A percentile compares a stretch with the other conserved stretches of the same genome.
phyloP scores from a whole-genome alignment of 2,797 vertebrate genomes.

The Mastacembelus armatus region DNA sequence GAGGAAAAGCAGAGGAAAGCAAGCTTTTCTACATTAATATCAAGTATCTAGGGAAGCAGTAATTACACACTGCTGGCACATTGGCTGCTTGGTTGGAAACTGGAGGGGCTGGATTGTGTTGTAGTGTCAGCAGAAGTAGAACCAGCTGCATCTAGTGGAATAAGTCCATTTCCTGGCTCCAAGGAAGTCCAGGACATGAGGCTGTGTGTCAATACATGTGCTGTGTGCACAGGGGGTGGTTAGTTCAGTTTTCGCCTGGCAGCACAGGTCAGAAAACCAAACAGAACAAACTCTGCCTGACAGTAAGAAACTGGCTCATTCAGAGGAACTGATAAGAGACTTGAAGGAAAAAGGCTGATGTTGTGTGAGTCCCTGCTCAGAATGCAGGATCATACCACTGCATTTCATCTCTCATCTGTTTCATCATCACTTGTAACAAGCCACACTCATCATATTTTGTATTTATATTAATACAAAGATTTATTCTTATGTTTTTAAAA shows the following conservation, averaged over 20 bases:
- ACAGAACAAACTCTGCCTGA: constrained; percentile 1
- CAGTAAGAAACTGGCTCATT: constrained; percentile 8
- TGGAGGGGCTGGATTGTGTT: constrained; percentile 35
- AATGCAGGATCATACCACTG: background rate
- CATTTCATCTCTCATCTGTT: constrained; percentile 22
- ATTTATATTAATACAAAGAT: constrained; percentile 7
- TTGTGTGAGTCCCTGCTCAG: constrained; percentile 15
- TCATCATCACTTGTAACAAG: constrained; percentile 1
- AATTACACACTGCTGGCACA: constrained; percentile 56
- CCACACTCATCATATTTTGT: constrained; percentile 13
- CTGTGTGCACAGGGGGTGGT: background rate
- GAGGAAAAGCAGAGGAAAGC: constrained; percentile 27
- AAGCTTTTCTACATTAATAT: background rate
- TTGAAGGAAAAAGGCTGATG: background rate
- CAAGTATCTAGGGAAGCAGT: constrained; percentile 39
- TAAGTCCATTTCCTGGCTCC: constrained; percentile 52
- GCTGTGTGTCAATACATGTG: constrained; percentile 25
- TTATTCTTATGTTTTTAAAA: constrained; percentile 15
- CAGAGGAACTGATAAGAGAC: background rate
- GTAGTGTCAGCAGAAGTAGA: constrained; percentile 60
- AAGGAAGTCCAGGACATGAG: constrained; percentile 53
- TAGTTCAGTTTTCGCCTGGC: constrained; percentile 14
- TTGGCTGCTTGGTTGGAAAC: constrained; percentile 43
- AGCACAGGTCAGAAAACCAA: constrained; percentile 22
- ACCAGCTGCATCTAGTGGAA: constrained; percentile 71